A percentile compares a stretch with the other conserved stretches of the same genome.
phyloP scores from a whole-genome alignment of 1,140 invertebrate species.

The Myzus persicae region DNA sequence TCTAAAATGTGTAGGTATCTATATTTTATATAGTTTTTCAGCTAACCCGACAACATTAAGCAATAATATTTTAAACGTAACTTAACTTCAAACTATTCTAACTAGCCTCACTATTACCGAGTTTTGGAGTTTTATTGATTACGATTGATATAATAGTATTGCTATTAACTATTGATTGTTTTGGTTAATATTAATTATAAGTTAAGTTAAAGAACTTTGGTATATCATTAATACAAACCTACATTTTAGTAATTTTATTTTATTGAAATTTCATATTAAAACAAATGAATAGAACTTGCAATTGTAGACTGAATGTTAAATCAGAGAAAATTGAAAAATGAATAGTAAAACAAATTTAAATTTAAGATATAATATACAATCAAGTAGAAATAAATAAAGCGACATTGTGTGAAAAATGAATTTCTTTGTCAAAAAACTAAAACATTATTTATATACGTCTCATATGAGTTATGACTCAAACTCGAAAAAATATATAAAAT shows the following conservation, averaged over 20 bases:
- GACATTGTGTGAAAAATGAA: slow-evolving; percentile 14
- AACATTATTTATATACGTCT: not conserved
- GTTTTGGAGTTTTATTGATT: not conserved
- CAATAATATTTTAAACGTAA: not conserved
- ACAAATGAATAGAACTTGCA: not conserved
- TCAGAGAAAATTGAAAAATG: not conserved
- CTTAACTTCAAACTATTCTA: not conserved
- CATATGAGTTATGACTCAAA: not conserved
- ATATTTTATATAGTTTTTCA: no score
- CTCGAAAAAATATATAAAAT: not conserved
- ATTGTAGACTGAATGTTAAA: not conserved
- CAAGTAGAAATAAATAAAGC: not conserved
- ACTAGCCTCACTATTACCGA: not conserved
- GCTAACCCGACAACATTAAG: not conserved
- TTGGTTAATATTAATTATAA: not conserved
- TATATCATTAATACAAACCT: not conserved
- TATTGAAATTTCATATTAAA: not conserved
- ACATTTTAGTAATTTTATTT: not conserved
- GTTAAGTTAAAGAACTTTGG: not conserved
- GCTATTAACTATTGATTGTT: no score
- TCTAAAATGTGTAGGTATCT: not conserved
- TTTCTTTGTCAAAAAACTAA: not conserved
- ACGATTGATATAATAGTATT: not conserved
- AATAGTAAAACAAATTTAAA: not conserved
- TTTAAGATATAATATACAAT: not conserved